phyloP scores from a whole-genome alignment of 2,888 invertebrate genomes.

The Drosophila neotestacea region DNA sequence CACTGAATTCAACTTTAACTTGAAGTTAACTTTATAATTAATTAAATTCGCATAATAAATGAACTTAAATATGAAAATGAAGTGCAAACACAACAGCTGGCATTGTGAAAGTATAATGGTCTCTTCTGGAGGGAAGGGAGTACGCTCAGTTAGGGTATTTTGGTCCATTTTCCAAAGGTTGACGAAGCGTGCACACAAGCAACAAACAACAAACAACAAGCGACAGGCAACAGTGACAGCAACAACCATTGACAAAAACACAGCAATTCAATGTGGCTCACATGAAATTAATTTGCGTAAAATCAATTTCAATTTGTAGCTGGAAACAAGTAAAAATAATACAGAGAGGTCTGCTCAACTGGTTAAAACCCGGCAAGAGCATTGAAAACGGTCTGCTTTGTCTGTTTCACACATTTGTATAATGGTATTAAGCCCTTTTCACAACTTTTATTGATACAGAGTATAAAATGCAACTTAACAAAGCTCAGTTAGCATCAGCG shows the following conservation, averaged over 20 bases:
- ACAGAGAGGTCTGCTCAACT: background rate
- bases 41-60: slow-evolving; percentile 78
- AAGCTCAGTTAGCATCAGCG: slow-evolving; percentile 26
- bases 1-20: slow-evolving; percentile 58
- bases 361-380: slow-evolving; percentile 2
- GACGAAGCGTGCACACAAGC: slow-evolving; percentile 33
- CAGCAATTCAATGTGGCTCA: slow-evolving; percentile 58
- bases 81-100: slow-evolving; percentile 64
- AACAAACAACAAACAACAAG: slow-evolving; percentile 14
- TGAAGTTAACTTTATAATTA: slow-evolving; percentile 72
- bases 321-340: slow-evolving; percentile 7
- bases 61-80: slow-evolving; percentile 76
- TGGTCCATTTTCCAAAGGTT: slow-evolving; percentile 25
- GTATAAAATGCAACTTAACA: slow-evolving; percentile 29
- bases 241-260: slow-evolving; percentile 36
- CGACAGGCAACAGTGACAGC: slow-evolving; percentile 26
- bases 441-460: slow-evolving; percentile 19
- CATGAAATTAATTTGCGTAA: slow-evolving; percentile 70
- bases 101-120: slow-evolving; percentile 5
- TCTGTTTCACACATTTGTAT: background rate
- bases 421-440: slow-evolving; percentile 7
- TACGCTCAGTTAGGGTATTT: slow-evolving; percentile 32
- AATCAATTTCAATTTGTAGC: slow-evolving; percentile 72
- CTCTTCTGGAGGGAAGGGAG: background rate
- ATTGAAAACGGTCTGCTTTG: background rate